These are phyloP conservation scores for Euglossa dilemma DNA, from an alignment of 1,140 invertebrate species.

Conservation along the genomic window DNA sequence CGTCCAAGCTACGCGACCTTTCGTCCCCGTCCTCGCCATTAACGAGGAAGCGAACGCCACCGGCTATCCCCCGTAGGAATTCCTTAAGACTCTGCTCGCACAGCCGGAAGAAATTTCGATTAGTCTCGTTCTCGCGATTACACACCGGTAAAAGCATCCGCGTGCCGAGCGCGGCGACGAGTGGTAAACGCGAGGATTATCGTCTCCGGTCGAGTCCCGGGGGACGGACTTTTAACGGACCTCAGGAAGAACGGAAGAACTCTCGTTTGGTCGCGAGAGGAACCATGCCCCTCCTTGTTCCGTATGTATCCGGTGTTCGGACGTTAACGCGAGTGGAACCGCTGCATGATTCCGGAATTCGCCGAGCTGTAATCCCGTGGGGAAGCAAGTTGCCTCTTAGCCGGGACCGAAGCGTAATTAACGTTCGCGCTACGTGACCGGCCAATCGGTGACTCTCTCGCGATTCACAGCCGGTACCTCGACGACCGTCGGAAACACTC, in stretches of 20 bases:
- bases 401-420: slow-evolving; percentile 67
- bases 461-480: slow-evolving; percentile 53
- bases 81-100: not conserved
- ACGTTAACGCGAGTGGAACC: slow-evolving; percentile 62
- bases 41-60: not conserved
- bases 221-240: slow-evolving; percentile 38
- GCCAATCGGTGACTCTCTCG: slow-evolving; percentile 60
- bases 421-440: slow-evolving; percentile 64
- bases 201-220: slow-evolving; percentile 1
- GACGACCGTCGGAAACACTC: slow-evolving; percentile 33
- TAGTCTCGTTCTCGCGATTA: not conserved
- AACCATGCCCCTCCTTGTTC: slow-evolving; percentile 39
- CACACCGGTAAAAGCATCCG: not conserved
- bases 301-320: slow-evolving; percentile 56
- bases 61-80: not conserved
- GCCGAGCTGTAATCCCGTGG: slow-evolving; percentile 58
- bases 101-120: slow-evolving; percentile 24
- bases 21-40: not conserved
- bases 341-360: slow-evolving; percentile 64
- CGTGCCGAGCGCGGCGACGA: slow-evolving; percentile 12
- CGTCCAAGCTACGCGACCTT: not conserved
- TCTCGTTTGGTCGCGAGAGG: not conserved
- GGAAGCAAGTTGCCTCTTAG: slow-evolving; percentile 68
- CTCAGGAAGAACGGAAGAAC: slow-evolving; percentile 55
- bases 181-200: slow-evolving; percentile 53